A percentile compares a stretch with the other conserved stretches of the same genome.
Evolutionary conservation across 2,888 invertebrate genomes (phyloP).

Genomic region (Synanthedon andrenaeformis): DNA sequence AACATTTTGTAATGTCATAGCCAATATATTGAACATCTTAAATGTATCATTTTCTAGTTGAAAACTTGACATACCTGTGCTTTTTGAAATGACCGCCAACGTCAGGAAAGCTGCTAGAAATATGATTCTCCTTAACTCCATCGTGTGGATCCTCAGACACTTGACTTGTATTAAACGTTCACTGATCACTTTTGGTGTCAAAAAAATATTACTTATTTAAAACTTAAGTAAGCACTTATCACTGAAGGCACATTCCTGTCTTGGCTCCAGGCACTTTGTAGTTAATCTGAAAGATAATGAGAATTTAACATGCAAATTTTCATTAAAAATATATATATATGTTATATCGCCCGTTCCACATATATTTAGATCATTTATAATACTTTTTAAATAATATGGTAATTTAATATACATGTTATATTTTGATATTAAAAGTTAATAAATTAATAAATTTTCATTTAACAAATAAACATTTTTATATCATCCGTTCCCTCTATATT

Average conservation of each 20-base stretch:
- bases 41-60: too few species aligned
- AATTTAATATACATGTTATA: too few species aligned
- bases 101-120: conserved; percentile 35
- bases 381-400: too few species aligned
- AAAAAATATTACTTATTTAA: conserved; percentile 18
- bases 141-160: conserved; percentile 16
- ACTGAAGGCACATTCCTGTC: conserved; percentile 55
- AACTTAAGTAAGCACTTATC: conserved; percentile 32
- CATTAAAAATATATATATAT: neutral
- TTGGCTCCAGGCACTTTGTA: conserved; percentile 39
- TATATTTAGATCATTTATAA: too few species aligned
- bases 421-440: too few species aligned
- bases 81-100: conserved; percentile 34
- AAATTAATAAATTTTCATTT: too few species aligned
- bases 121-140: conserved; percentile 45
- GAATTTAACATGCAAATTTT: conserved; percentile 2
- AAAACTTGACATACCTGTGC: conserved; percentile 31
- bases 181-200: conserved; percentile 18
- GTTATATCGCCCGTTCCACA: too few species aligned
- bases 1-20: too few species aligned
- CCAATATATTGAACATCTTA: too few species aligned
- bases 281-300: conserved; percentile 30
- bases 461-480: neutral
- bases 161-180: conserved; percentile 23
- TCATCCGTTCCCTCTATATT: too few species aligned